Base-by-base conservation (phyloP, 2,797 vertebrate genomes). In the Argentina silus region DNA sequence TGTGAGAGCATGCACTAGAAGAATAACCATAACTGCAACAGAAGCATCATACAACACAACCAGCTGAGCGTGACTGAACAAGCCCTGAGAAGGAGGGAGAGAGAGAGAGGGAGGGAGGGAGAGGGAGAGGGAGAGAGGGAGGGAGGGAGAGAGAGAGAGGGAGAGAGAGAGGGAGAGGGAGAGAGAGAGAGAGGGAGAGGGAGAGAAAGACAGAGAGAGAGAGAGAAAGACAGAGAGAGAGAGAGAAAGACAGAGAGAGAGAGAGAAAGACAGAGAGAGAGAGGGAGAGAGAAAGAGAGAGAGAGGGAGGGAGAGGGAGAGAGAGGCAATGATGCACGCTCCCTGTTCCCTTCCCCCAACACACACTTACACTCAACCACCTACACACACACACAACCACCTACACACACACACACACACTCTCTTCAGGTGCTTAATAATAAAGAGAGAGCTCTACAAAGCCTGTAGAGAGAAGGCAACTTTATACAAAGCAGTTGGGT, bases 21-120 rank as follows among this genome's bases (percentile, higher is more conserved):
- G n/a, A n/a, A n/a, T n/a, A n/a, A n/a, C n/a, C 81, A 83, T 76
- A 81, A 89, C 75, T 0, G 11, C 68, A 70, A 89, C 87, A 92
- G 90, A 90, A 86, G 76, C 70, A 69, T 82, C 81, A 86, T 71
- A 91, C 90, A 91, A 80, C 17, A 72, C 77, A 78, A 67, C 80
- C 89, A 92, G 86, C 83, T 83, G 45, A 75, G 60, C 64, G 23
- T 78, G 81, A 82, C 62, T 60, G 89, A 88, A 91, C 89, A 85
- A 75, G 74, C 76, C 69, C 63, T 86, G 86, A 89, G 87, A 70
- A 63, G 6, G 45, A 17, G 48, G 11, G 15, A 71, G 73, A 9
- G 72, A 15, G 69, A 67, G 17, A 70, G 27, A 74, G 36, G 55
- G 61, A 85, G 85, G 81, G 70, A 83, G 80, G 81, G 69, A 73